phyloP scores from a whole-genome alignment of 1,140 invertebrate genomes.

The Dendroctonus valens region DNA sequence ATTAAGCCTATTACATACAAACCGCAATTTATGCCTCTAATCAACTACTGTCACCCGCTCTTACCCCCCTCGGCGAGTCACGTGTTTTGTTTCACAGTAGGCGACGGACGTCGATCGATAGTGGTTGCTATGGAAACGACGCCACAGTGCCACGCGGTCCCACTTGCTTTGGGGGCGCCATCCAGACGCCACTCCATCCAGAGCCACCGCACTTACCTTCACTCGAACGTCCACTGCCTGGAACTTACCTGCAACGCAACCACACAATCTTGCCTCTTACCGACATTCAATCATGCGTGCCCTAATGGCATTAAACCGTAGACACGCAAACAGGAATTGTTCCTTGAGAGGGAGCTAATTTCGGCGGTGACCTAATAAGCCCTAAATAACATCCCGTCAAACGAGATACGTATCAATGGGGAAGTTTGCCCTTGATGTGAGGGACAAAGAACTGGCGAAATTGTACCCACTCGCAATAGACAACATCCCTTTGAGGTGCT shows the following conservation, averaged over 20 bases:
- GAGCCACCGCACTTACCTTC: too few relatives aligned
- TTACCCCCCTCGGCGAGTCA: conserved; percentile 4
- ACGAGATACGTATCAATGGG: background rate
- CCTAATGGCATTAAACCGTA: too few relatives aligned
- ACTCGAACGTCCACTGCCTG: too few relatives aligned
- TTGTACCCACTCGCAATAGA: too few relatives aligned
- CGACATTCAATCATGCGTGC: too few relatives aligned
- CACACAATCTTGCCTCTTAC: too few relatives aligned
- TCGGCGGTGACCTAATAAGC: background rate
- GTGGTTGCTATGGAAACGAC: conserved; percentile 38
- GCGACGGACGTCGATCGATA: conserved; percentile 13
- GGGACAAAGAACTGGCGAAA: too few relatives aligned
- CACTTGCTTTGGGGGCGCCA: conserved; percentile 38
- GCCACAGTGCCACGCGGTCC: conserved; percentile 39
- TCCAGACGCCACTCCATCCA: background rate
- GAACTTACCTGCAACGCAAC: too few relatives aligned
- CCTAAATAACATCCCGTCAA: background rate
- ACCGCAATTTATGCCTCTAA: conserved; percentile 26
- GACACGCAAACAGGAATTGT: conserved; percentile 6
- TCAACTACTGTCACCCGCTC: conserved; percentile 20
- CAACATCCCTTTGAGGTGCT: too few relatives aligned
- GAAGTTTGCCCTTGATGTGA: too few relatives aligned
- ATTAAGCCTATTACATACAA: conserved; percentile 24
- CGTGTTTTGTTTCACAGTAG: conserved; percentile 5
- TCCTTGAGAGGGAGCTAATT: conserved; percentile 13